Conservation (phyloP, 2,113 vertebrate species). For the Pelobates fuscus region DNA sequence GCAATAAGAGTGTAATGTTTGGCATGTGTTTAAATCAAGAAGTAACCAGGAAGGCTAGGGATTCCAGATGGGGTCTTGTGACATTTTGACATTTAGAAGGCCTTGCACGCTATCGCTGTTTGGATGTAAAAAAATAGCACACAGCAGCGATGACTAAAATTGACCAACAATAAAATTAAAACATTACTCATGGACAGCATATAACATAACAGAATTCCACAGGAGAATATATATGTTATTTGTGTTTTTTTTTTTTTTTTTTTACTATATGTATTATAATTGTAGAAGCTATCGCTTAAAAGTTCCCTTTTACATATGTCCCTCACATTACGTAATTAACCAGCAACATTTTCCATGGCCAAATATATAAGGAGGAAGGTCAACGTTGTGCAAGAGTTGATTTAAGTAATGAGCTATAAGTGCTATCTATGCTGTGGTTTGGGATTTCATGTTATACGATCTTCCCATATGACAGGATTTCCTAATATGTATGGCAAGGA, state of each 20-base stretch:
- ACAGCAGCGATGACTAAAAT: neutral
- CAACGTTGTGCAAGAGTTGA: neutral
- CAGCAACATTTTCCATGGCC: neutral
- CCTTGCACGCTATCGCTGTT: constrained; percentile 9
- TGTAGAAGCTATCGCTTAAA: neutral
- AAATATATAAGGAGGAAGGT: neutral
- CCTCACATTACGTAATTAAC: neutral
- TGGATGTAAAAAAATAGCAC: constrained; percentile 3
- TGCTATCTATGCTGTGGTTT: too few relatives aligned
- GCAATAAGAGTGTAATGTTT: constrained; percentile 7
- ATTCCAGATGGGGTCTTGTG: neutral
- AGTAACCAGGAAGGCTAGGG: neutral
- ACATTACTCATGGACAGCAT: neutral
- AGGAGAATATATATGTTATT: too few relatives aligned
- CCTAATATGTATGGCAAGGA: too few relatives aligned
- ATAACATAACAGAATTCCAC: neutral
- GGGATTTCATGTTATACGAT: too few relatives aligned
- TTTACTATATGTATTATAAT: neutral
- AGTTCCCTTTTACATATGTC: neutral
- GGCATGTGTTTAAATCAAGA: neutral
- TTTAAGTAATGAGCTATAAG: too few relatives aligned
- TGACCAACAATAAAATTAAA: constrained; percentile 1
- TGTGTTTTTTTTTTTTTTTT: too few relatives aligned
- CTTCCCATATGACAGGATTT: too few relatives aligned
- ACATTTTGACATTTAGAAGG: constrained; percentile 18